phyloP scores from a whole-genome alignment of 2,888 invertebrate genomes.

The Tethea ocularis region DNA sequence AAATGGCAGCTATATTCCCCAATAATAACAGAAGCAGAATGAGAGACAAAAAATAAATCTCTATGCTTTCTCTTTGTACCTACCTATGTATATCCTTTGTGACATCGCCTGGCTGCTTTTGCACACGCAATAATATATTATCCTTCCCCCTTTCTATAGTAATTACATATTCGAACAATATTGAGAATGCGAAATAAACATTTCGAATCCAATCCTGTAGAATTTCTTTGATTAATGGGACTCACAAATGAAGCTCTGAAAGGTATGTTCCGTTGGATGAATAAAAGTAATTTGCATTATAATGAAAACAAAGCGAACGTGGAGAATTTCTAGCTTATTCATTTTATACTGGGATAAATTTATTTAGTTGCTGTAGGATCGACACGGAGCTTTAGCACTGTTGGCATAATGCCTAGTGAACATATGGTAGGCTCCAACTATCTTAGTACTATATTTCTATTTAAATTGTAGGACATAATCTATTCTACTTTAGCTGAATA shows the following conservation, averaged over 20 bases:
- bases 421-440: not conserved
- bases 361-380: conserved; percentile 36
- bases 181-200: conserved; percentile 26
- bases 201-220: conserved; percentile 27
- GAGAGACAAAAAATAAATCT: not conserved
- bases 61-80: too few species aligned
- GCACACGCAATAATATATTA: conserved; percentile 25
- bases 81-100: conserved; percentile 10
- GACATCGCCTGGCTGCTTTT: not conserved
- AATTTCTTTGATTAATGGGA: conserved; percentile 46
- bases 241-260: conserved; percentile 22
- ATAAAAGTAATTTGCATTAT: conserved; percentile 46
- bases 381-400: conserved; percentile 37
- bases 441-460: not conserved
- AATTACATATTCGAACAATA: conserved; percentile 33
- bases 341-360: conserved; percentile 28
- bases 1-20: too few species aligned
- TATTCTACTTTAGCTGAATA: not conserved
- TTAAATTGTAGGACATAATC: not conserved
- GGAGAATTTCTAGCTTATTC: conserved; percentile 18
- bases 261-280: conserved; percentile 35
- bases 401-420: conserved; percentile 43
- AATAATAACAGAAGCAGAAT: not conserved
- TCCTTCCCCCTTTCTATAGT: conserved; percentile 24
- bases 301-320: conserved; percentile 37